A percentile compares a stretch with the other conserved stretches of the same genome.
phyloP scores from a whole-genome alignment of 1,140 invertebrate genomes.

The Drosophila repletoides region DNA sequence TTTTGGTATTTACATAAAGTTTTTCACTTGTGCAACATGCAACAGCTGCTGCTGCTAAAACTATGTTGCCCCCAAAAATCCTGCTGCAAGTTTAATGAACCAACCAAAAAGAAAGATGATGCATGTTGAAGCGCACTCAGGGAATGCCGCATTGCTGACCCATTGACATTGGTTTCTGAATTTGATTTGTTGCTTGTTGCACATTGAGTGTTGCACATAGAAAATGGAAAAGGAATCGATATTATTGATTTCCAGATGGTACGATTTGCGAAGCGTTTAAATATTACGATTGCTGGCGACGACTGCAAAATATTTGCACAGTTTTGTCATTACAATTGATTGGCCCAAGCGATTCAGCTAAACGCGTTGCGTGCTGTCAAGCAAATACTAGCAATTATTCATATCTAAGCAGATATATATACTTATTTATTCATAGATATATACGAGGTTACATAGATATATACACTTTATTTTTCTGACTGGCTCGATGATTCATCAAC shows the following conservation, averaged over 20 bases:
- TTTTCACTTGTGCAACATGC: conserved; percentile 9
- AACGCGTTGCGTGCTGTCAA: conserved; percentile 20
- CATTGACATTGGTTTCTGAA: conserved; percentile 37
- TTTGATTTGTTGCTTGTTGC: conserved; percentile 20
- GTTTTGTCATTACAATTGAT: conserved; percentile 73
- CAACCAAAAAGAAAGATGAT: background rate
- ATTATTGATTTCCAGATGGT: conserved; percentile 57
- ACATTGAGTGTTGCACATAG: conserved; percentile 3
- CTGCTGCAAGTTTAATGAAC: conserved; percentile 32
- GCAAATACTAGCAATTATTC: conserved; percentile 50
- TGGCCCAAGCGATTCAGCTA: conserved; percentile 53
- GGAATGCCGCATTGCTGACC: conserved; percentile 31
- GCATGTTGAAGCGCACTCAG: background rate
- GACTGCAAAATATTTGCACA: conserved; percentile 53
- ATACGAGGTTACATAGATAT: too few relatives aligned
- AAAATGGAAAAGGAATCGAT: conserved; percentile 50
- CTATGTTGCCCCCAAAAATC: conserved; percentile 10
- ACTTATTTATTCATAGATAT: background rate
- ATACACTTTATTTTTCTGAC: too few relatives aligned
- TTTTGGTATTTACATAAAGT: background rate
- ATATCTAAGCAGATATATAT: background rate
- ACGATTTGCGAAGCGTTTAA: conserved; percentile 39
- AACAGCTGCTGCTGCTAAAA: conserved; percentile 22
- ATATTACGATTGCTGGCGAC: conserved; percentile 15
- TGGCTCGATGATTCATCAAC: too few relatives aligned